phyloP scores from a whole-genome alignment of 2,797 vertebrate species.

The Trichosurus vulpecula region DNA sequence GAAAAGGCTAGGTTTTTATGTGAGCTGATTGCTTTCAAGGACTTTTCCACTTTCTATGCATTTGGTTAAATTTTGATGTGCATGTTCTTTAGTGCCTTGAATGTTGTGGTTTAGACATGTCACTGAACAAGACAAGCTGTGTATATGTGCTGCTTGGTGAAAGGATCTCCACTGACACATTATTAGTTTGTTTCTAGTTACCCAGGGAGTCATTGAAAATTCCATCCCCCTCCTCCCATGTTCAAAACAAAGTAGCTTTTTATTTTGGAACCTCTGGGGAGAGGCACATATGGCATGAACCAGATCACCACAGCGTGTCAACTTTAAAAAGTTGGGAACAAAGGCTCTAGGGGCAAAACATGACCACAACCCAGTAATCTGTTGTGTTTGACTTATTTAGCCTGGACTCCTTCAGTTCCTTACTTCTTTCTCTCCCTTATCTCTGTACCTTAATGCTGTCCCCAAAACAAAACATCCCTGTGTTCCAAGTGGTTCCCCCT shows the following conservation, averaged over 20 bases:
- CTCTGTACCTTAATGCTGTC: not conserved
- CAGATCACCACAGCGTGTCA: not conserved
- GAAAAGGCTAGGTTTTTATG: not conserved
- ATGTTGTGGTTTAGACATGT: not conserved
- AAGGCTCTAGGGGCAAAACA: not conserved
- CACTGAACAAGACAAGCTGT: not conserved
- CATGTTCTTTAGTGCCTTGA: not conserved
- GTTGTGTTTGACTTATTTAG: not conserved
- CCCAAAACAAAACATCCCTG: not conserved
- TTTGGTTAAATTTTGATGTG: not conserved
- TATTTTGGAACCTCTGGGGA: not conserved
- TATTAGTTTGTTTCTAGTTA: not conserved
- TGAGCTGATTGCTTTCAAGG: constrained; percentile 62
- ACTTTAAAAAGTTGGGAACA: not conserved
- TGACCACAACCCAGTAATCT: not conserved
- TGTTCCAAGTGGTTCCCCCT: not conserved
- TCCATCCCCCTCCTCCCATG: not conserved
- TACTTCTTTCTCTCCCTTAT: not conserved
- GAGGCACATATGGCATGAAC: not conserved
- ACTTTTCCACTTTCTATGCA: not conserved
- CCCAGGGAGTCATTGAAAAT: not conserved
- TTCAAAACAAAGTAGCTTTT: not conserved
- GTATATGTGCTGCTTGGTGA: not conserved
- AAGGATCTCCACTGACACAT: not conserved
- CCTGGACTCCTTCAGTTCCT: not conserved